phyloP scores from a whole-genome alignment of 2,888 invertebrate genomes.

The Rhaphigaster nebulosa region DNA sequence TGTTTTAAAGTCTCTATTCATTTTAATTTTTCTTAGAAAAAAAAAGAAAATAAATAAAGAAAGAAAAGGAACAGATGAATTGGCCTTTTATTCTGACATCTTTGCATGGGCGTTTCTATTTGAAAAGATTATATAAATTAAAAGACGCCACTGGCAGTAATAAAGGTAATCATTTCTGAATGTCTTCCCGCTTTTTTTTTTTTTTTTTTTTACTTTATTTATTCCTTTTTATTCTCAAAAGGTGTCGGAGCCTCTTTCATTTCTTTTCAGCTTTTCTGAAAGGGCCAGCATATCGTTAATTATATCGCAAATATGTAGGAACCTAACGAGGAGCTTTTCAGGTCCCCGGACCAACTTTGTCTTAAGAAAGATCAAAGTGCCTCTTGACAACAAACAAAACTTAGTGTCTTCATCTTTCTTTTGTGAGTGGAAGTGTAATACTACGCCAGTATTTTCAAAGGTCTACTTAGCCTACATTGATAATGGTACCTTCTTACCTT shows the following conservation, averaged over 20 bases:
- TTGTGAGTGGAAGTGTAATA: constrained; percentile 51
- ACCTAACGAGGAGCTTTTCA: constrained; percentile 54
- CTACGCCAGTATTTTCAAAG: constrained; percentile 54
- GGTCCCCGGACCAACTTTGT: constrained; percentile 42
- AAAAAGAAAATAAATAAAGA: neutral
- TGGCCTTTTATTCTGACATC: constrained; percentile 46
- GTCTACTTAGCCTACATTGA: constrained; percentile 52
- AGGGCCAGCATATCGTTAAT: constrained; percentile 54
- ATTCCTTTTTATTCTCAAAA: constrained; percentile 57
- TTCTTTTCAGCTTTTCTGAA: constrained; percentile 56
- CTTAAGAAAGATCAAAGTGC: constrained; percentile 57
- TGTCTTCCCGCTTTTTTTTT: constrained; percentile 47
- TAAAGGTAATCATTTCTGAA: constrained; percentile 56
- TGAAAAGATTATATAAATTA: constrained; percentile 54
- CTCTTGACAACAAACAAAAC: constrained; percentile 54
- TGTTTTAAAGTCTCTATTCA: constrained; percentile 28
- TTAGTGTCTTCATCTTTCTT: constrained; percentile 56
- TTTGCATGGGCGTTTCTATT: constrained; percentile 33
- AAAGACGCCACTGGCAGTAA: constrained; percentile 51
- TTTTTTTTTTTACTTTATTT: constrained; percentile 48
- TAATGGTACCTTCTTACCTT: constrained; percentile 52
- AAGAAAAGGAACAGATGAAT: constrained; percentile 24
- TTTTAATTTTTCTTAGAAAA: constrained; percentile 25
- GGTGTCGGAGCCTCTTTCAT: constrained; percentile 57
- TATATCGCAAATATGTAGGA: constrained; percentile 54